Conservation (phyloP, 2,113 vertebrate species). For the Protobothrops mucrosquamatus region DNA sequence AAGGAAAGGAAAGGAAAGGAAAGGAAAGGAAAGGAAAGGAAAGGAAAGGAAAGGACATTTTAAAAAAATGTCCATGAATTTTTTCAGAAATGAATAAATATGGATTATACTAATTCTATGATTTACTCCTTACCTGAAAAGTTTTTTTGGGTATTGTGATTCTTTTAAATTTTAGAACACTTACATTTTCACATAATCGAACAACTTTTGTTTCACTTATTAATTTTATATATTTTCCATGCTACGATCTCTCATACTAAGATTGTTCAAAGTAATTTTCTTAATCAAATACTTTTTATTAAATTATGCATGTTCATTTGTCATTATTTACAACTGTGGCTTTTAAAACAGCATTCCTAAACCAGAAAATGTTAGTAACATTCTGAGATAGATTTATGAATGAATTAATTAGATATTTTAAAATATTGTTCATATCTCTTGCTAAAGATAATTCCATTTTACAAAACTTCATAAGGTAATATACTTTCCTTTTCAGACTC, state of each 20-base stretch:
- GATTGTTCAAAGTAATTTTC: conserved; percentile 27
- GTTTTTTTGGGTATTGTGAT: conserved; percentile 28
- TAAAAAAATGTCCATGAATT: neutral
- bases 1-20: neutral
- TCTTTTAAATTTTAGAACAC: conserved; percentile 34
- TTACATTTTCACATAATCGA: conserved; percentile 43
- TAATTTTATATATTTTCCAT: neutral
- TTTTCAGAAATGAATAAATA: neutral
- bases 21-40: neutral
- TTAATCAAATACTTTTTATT: conserved; percentile 34
- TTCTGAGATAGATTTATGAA: neutral
- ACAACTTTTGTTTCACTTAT: neutral
- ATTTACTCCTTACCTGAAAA: conserved; percentile 42
- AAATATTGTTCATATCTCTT: neutral
- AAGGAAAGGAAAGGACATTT: neutral
- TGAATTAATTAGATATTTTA: neutral
- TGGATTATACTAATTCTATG: neutral
- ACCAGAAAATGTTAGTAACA: neutral
- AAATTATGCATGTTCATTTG: neutral
- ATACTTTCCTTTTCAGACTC: conserved; percentile 14
- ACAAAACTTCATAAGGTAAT: neutral
- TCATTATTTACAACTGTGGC: neutral
- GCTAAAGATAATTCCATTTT: neutral
- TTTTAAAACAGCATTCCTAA: neutral
- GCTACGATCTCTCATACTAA: conserved; percentile 47